phyloP scores from a whole-genome alignment of 2,797 vertebrate genomes.

The Furcifer pardalis region DNA sequence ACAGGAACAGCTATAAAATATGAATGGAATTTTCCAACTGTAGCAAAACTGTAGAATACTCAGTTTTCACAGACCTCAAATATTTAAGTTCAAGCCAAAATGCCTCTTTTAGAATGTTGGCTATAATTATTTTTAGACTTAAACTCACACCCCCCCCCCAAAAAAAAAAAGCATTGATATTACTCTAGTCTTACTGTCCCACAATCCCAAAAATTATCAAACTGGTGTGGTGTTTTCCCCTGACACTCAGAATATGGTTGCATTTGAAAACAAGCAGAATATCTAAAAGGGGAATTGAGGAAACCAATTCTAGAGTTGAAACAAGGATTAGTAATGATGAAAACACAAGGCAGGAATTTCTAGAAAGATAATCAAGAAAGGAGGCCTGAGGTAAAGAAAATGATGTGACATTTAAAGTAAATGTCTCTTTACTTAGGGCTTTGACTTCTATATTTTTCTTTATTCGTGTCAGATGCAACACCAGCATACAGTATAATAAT shows the following conservation, averaged over 20 bases:
- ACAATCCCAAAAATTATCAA: not conserved
- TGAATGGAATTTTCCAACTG: not conserved
- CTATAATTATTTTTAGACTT: constrained; percentile 18
- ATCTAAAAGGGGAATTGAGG: not conserved
- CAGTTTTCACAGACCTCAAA: constrained; percentile 24
- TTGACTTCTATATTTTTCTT: not conserved
- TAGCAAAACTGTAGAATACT: constrained; percentile 2
- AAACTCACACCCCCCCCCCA: not conserved
- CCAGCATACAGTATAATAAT: no score
- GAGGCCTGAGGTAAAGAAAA: not conserved
- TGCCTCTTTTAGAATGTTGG: not conserved
- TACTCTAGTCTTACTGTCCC: not conserved
- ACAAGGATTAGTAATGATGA: not conserved
- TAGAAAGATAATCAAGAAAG: not conserved
- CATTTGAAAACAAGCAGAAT: not conserved
- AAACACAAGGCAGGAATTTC: no score
- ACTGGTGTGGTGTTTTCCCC: not conserved
- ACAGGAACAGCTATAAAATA: constrained; percentile 1
- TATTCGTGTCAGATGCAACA: no score
- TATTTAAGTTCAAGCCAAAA: constrained; percentile 18
- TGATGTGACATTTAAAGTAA: constrained; percentile 3
- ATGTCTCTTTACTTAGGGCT: not conserved
- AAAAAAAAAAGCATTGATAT: not conserved
- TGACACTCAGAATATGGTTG: not conserved
- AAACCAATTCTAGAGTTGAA: not conserved